Conservation (phyloP, 1,140 invertebrate species). For the Papilio polytes region DNA sequence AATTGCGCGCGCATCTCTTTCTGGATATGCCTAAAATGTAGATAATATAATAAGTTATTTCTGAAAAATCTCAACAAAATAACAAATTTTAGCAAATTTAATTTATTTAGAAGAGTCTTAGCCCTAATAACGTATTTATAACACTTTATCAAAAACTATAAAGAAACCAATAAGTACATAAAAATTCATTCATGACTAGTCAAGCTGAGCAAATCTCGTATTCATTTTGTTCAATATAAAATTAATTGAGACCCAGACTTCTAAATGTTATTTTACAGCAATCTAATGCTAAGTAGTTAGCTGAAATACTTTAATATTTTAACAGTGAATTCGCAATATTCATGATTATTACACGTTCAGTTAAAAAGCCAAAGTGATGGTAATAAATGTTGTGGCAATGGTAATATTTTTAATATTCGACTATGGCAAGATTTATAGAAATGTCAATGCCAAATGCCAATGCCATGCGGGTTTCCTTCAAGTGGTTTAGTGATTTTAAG, state of each 20-base stretch:
- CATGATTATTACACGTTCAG: not conserved
- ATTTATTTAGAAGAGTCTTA: not conserved
- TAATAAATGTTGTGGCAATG: no score
- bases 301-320: not conserved
- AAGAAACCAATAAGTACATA: not conserved
- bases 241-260: not conserved
- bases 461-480: constrained; percentile 44
- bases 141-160: not conserved
- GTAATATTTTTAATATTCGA: not conserved
- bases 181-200: not conserved
- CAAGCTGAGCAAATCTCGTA: not conserved
- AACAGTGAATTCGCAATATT: not conserved
- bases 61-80: not conserved
- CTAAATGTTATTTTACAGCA: not conserved
- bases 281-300: not conserved
- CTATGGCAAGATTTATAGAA: not conserved
- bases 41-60: not conserved
- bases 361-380: not conserved
- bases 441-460: not conserved
- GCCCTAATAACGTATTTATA: not conserved
- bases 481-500: constrained; percentile 9
- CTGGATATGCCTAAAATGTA: constrained; percentile 50
- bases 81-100: not conserved
- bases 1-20: constrained; percentile 77
- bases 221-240: no score